Evolutionary conservation across 2,113 vertebrate genomes (phyloP).

Genomic region (Probosciger aterrimus): DNA sequence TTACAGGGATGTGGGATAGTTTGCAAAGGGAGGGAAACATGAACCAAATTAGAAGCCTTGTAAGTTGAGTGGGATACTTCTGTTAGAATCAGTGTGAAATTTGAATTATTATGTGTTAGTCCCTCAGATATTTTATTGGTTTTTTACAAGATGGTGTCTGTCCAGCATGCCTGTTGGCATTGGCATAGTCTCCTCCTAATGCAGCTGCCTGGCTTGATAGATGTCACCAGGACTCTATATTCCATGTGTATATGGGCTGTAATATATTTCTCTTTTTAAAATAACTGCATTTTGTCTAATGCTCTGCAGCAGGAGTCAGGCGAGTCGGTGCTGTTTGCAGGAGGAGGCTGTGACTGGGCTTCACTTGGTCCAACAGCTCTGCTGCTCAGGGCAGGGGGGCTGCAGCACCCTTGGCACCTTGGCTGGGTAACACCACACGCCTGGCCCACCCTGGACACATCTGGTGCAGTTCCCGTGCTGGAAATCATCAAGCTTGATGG

Average conservation of each 20-base stretch:
- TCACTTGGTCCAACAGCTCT: not conserved
- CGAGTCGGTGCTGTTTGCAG: not conserved
- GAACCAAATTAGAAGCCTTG: not conserved
- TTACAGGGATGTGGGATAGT: not conserved
- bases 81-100: not conserved
- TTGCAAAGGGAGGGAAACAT: not conserved
- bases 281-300: not conserved
- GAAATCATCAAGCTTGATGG: not conserved
- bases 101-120: not conserved
- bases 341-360: not conserved
- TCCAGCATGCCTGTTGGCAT: not conserved
- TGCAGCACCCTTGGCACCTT: not conserved
- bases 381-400: not conserved
- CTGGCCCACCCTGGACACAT: not conserved
- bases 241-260: not conserved
- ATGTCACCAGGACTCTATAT: not conserved
- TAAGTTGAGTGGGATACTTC: not conserved
- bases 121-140: not conserved
- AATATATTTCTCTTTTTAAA: not conserved
- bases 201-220: not conserved
- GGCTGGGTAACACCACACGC: rapidly evolving
- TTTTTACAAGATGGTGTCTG: not conserved
- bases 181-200: not conserved
- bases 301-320: not conserved
- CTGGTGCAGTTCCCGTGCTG: not conserved